Conservation (phyloP, 2,888 invertebrate genomes). For the Drosophila picticornis region DNA sequence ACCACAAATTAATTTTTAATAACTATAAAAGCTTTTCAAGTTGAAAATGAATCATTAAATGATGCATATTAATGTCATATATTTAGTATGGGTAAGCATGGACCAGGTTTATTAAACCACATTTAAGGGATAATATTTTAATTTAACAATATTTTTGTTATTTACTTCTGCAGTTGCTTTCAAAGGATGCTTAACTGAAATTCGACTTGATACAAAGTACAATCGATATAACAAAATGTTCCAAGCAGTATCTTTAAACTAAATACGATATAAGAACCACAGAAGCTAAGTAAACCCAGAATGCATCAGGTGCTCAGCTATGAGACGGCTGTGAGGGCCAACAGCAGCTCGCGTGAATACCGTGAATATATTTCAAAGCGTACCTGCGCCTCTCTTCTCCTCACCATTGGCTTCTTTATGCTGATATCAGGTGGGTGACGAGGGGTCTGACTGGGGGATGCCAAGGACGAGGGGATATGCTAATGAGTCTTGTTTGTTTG, state of each 20-base stretch:
- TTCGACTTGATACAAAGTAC: constrained; percentile 29
- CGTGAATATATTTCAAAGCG: constrained; percentile 84
- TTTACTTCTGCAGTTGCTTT: constrained; percentile 23
- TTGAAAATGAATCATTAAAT: not conserved
- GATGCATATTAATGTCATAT: not conserved
- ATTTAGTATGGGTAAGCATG: not conserved
- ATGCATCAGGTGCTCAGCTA: constrained; percentile 85
- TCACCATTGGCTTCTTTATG: constrained; percentile 84
- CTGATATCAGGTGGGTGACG: constrained; percentile 82
- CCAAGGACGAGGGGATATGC: constrained; percentile 23
- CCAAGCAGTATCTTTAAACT: constrained; percentile 20
- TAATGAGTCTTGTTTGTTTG: constrained; percentile 61
- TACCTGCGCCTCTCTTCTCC: constrained; percentile 84
- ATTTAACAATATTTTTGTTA: not conserved
- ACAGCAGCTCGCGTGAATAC: constrained; percentile 82
- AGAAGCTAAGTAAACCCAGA: constrained; percentile 21
- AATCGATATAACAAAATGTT: constrained; percentile 42
- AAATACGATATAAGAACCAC: constrained; percentile 6
- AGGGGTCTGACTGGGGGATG: not conserved
- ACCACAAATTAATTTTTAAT: constrained; percentile 7
- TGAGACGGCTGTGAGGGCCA: constrained; percentile 84
- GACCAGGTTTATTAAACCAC: not conserved
- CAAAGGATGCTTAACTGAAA: not conserved
- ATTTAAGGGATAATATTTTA: not conserved
- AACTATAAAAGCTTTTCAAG: constrained; percentile 8